Percentiles rank a stretch among this genome's conserved stretches.
Conservation (phyloP, 92 coral and sea anemone genomes). For the Palythoa heliodiscus region DNA sequence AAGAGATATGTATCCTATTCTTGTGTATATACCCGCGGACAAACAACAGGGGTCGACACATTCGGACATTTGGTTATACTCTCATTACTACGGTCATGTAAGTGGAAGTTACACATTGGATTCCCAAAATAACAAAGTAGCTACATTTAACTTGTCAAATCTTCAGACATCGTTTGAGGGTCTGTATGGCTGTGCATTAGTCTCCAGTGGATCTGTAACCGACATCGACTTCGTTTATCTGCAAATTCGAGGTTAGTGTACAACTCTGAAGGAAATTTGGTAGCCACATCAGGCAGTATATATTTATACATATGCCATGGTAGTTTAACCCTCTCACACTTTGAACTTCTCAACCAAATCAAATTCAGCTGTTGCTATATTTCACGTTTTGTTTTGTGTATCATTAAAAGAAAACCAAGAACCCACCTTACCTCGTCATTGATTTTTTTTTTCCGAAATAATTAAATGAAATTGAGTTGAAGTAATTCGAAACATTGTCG, state of each 20-base stretch:
- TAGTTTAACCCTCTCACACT: no score
- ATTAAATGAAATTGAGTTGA: no score
- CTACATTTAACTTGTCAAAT: background rate
- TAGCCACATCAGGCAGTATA: background rate
- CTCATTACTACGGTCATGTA: background rate
- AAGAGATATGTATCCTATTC: background rate
- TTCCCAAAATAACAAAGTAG: background rate
- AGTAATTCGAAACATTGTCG: no score
- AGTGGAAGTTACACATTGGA: background rate
- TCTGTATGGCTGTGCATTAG: constrained; percentile 19
- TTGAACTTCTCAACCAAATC: no score
- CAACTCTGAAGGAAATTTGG: background rate
- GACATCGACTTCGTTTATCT: constrained; percentile 16
- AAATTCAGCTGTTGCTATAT: no score
- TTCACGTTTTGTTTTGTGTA: no score
- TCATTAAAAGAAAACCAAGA: no score
- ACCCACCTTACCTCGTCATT: no score
- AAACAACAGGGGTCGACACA: constrained; percentile 2
- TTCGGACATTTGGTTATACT: no score
- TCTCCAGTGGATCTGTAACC: background rate
- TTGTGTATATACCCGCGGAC: background rate
- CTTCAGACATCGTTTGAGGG: background rate
- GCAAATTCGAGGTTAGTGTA: constrained; percentile 13
- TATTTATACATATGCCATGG: background rate
- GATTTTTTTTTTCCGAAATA: no score